Evolutionary conservation across 1,140 invertebrate species (phyloP), one percentile per base, ranked within the genome.

Genomic region (Campoletis sonorensis): DNA sequence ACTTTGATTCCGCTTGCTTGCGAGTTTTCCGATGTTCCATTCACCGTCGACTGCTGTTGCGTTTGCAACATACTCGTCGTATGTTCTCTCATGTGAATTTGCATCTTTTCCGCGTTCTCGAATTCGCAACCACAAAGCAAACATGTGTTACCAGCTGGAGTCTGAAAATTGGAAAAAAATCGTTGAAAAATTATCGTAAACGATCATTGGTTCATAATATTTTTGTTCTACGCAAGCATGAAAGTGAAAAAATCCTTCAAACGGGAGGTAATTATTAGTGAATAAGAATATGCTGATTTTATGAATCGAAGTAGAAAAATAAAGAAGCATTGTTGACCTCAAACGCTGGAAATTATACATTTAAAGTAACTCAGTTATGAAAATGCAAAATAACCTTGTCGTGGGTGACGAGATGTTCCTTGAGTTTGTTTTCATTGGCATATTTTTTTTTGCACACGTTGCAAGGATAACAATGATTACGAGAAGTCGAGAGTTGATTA

Each of bases 391-490:
- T 75, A 86, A 92, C 90, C 86, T 92, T 91, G 70, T 86, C 81
- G 72, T 92, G 91, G 3, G 86, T 85, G 10, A 86, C 80, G 68
- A 91, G 67, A 77, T 91, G 91, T 11, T 85, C 86, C 79, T 85
- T 88, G n/a, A 92, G 82, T 79, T 89, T 89, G 16, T 83, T 85
- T 67, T 90, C 88, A 15, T 88, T 85, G 15, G 79, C 80, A 23
- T 88, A 90, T 76, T 87, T 91, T 80, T 90, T 91, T 67, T 90
- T 91, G 84, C 91, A 91, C 7, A 81, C 21, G 73, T 70, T 54
- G 64, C 82, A 83, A 4, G 51, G 51, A 75, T 75, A 81, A 23
- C 45, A 70, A 72, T 23, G 23, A 37, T 68, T 78, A 2, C 37
- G 45, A 58, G 58, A 18, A 70, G n/a, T n/a, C n/a, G n/a, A n/a